Conservation (phyloP, 2,113 vertebrate species). For the Amia ocellicauda region DNA sequence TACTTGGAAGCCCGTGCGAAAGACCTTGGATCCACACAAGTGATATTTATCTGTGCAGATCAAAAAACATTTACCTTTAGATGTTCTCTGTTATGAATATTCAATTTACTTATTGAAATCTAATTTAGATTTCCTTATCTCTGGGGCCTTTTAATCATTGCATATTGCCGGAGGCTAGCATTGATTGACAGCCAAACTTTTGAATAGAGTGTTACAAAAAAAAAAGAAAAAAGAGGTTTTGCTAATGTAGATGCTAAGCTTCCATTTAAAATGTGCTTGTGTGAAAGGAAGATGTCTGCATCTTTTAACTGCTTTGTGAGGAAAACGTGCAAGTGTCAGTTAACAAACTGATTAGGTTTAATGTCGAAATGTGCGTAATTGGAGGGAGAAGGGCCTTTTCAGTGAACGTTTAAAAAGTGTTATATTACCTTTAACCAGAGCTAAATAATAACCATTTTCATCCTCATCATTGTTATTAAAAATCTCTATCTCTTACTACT, state of each 20-base stretch:
- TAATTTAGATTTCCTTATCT: slow-evolving; percentile 96
- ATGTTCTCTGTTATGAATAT: slow-evolving; percentile 95
- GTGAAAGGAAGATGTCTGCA: slow-evolving; percentile 38
- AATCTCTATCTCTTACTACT: too few relatives aligned
- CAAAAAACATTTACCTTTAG: slow-evolving; percentile 86
- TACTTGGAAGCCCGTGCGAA: slow-evolving; percentile 62
- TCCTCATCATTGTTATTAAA: too few relatives aligned
- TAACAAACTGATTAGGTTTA: too few relatives aligned
- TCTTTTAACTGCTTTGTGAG: slow-evolving; percentile 51
- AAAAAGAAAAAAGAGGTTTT: slow-evolving; percentile 45
- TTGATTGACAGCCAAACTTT: slow-evolving; percentile 94
- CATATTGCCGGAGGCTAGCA: slow-evolving; percentile 85
- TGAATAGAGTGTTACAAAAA: slow-evolving; percentile 56
- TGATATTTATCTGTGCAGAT: slow-evolving; percentile 74
- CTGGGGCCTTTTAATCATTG: slow-evolving; percentile 97
- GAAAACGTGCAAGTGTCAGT: too few relatives aligned
- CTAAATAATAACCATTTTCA: too few relatives aligned
- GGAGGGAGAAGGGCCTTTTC: too few relatives aligned
- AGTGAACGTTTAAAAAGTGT: too few relatives aligned
- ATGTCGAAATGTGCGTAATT: too few relatives aligned
- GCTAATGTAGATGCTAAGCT: slow-evolving; percentile 49
- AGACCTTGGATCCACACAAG: slow-evolving; percentile 74
- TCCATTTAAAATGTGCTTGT: slow-evolving; percentile 45
- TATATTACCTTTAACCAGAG: too few relatives aligned
- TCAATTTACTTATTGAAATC: slow-evolving; percentile 98